Conservation (phyloP, 1,140 invertebrate species). For the Helicoverpa zea region DNA sequence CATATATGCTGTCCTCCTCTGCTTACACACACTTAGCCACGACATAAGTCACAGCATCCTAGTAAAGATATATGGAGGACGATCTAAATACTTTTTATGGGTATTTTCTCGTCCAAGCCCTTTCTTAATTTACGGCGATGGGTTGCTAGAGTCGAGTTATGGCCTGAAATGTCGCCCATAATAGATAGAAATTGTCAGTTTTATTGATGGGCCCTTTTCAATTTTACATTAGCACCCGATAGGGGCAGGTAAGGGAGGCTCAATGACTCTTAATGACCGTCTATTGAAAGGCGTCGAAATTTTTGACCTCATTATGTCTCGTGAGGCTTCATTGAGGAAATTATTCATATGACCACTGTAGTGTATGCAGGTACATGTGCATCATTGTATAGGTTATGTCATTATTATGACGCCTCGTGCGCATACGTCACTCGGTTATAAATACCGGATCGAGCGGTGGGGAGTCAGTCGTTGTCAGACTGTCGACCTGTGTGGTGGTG, state of each 20-base stretch:
- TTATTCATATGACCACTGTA: too few species aligned
- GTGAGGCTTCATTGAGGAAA: too few species aligned
- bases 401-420: too few species aligned
- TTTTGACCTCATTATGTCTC: neutral
- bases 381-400: too few species aligned
- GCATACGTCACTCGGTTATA: too few species aligned
- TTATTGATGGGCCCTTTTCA: constrained; percentile 55
- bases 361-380: too few species aligned
- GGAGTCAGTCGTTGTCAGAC: too few species aligned
- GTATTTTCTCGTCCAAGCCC: constrained; percentile 41
- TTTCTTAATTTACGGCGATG: constrained; percentile 44
- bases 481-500: too few species aligned
- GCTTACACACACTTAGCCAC: neutral
- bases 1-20: neutral
- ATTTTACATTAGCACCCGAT: constrained; percentile 46
- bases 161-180: constrained; percentile 30
- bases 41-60: constrained; percentile 40
- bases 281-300: neutral
- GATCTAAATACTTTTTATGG: constrained; percentile 63
- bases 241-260: constrained; percentile 20
- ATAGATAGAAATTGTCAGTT: constrained; percentile 52
- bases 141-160: constrained; percentile 51
- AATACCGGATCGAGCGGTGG: too few species aligned
- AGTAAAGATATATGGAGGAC: constrained; percentile 57
- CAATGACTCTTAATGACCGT: constrained; percentile 16